Base-by-base conservation (phyloP, 2,797 vertebrate genomes). In the Bufotes viridis region DNA sequence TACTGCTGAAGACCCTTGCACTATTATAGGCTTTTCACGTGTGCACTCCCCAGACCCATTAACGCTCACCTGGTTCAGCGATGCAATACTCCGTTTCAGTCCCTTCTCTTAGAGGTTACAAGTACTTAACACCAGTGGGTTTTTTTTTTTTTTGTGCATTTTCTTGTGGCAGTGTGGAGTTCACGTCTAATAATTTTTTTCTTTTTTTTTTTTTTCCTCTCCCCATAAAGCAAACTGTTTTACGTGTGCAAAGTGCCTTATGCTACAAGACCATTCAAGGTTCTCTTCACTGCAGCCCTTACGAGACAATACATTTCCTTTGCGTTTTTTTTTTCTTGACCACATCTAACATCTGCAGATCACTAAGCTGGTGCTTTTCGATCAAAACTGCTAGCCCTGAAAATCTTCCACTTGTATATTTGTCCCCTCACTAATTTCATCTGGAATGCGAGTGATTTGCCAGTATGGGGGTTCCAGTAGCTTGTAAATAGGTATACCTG, bases 241-340 rank as follows among this genome's bases (percentile, higher is more conserved):
- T 89, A 89, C 84, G 94, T 95, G 92, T 94, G 93, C 95, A 90
- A 95, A 94, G 93, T 95, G 91, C 91, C 95, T 96, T 96, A 96
- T 93, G 95, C 95, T 96, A 95, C 91, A 92, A 96, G 93, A 96
- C 95, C 95, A 95, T 96, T 95, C 75, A 94, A 95, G 93, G 95
- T 89, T 94, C 94, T 93, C 94, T 93, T 93, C 82, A 24, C 94
- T 91, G 92, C 93, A 95, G 93, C 94, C 95, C 94, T 90, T 93
- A 49, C 58, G 34, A 84, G 70, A 84, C 34, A 90, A 82, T 87
- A 90, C 49, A 17, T n/a, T 87, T 24, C 18, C 86, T n/a, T 84
- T 85, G 90, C 92, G 88, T 87, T 90, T 88, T 92, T 92, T 86
- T 91, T 96, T 95, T 22, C 60, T 81, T 74, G 90, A 90, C 87